phyloP scores from a whole-genome alignment of 2,113 vertebrate species.

The Tympanuchus pallidicinctus region DNA sequence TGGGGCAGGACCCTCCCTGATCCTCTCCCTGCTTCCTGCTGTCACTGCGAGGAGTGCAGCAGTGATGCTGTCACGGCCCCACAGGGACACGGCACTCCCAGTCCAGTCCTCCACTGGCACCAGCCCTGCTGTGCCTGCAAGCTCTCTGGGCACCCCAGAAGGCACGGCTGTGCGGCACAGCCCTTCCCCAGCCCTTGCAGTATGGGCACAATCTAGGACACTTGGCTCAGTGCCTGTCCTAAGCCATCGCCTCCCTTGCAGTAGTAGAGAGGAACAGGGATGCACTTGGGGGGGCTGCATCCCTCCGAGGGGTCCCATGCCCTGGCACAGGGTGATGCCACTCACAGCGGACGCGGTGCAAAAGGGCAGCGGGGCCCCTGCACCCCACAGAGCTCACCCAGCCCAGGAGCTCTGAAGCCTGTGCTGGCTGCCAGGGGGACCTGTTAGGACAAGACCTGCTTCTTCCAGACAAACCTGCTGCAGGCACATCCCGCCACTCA shows the following conservation, averaged over 20 bases:
- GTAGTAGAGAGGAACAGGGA: neutral
- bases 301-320: rapidly evolving
- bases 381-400: neutral
- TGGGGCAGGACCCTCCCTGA: neutral
- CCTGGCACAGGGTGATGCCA: rapidly evolving
- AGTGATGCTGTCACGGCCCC: neutral
- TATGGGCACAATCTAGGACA: neutral
- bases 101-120: neutral
- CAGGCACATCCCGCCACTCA: slow-evolving; percentile 34
- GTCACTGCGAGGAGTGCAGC: neutral
- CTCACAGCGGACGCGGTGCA: rapidly evolving
- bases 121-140: neutral
- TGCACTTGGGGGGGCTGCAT: neutral
- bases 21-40: neutral
- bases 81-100: neutral
- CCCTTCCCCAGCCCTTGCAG: neutral
- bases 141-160: neutral
- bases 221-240: neutral
- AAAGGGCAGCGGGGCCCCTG: neutral
- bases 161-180: neutral
- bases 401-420: neutral
- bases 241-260: neutral
- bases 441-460: slow-evolving; percentile 71
- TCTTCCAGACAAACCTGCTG: slow-evolving; percentile 71
- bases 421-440: slow-evolving; percentile 14